Base-by-base conservation (phyloP, 2,797 vertebrate species). In the Sylvilagus floridanus region DNA sequence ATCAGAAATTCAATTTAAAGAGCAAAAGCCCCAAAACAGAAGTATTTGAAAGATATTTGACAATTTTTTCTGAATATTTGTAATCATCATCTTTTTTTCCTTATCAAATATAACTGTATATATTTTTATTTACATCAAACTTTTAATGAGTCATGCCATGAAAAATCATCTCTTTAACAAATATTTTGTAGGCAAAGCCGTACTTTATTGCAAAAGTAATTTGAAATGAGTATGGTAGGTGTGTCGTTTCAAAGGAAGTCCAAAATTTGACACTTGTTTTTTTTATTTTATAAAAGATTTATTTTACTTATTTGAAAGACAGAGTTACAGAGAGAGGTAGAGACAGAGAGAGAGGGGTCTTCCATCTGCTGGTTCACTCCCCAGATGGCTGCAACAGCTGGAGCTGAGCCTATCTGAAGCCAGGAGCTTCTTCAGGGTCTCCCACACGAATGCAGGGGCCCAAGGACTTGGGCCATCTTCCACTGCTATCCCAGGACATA, bases 111-210 rank as follows among this genome's bases (percentile, higher is more conserved):
- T 22, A 5, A 63, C 9, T 52, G 32, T 62, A 7, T 62, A 19
- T 47, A 47, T 8, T 57, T 52, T 91, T 77, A 81, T 28, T 77
- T 52, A 92, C 93, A 75, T 81, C n/a, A 68, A 72, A 35, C 42
- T 50, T 93, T 84, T 87, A 22, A 35, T 63, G 24, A 84, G 7
- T 81, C 14, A 63, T 73, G 30, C 76, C 54, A 60, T 42, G 16
- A 77, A 88, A 69, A 88, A 47, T 47, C 42, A 47, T 47, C 42
- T 47, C 42, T 47, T 47, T 47, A 47, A 47, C 42, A 47, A 47
- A 47, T 47, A 47, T 47, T 47, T 47, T 47, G 42, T 47, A 47
- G 7, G 42, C 7, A 47, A 37, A 73, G 28, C 19, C 78, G 32
- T 52, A 57, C 13, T 87, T 63, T 35, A 35, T 76, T 50, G n/a